Base-by-base conservation (phyloP, 2,113 vertebrate genomes). In the Chaetura pelagica region DNA sequence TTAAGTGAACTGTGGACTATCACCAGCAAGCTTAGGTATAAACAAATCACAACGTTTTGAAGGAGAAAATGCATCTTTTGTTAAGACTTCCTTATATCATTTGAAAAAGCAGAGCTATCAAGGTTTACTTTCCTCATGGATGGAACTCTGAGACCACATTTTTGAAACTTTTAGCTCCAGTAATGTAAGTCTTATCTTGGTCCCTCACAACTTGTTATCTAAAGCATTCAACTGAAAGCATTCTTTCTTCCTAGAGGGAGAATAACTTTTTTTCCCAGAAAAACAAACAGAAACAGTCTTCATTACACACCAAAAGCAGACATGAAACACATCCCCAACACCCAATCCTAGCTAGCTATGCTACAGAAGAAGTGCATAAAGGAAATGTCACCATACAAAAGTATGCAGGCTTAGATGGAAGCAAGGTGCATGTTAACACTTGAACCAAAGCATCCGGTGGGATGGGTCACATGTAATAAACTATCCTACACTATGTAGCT, bases 41-140 rank as follows among this genome's bases (percentile, higher is more conserved):
- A 44, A 23, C 0, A 0, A 88, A 24, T 0, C 54, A 19, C 15
- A 62, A 35, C 0, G 0, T 55, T 87, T 32, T 23, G 13, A 78
- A 72, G 48, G 5, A 87, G 38, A 27, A 71, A 24, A 1, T 55
- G 17, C 20, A 68, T 35, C 22, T 82, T 75, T 15, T 75, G 21
- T 40, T 23, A 12, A 12, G 40, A 55, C 32, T 55, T 71, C 40
- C 16, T 51, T 4, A 0, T 34, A 73, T 3, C 3, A 34, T 18
- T 34, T 76, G 58, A 76, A 58, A 64, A 90, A 48, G 34, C 4
- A 17, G 8, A 61, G 29, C 49, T 52, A 42, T 12, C 15, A 40
- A 44, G 20, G 16, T 30, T 83, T 73, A 63, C 32, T 35, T 19
- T 55, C 32, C 15, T n/a, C 15, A 55, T 8, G 1, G 51, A 90